Evolutionary conservation across 2,888 invertebrate species (phyloP), one percentile per base, ranked within the genome.

Genomic region (Oxystoma pomonae): DNA sequence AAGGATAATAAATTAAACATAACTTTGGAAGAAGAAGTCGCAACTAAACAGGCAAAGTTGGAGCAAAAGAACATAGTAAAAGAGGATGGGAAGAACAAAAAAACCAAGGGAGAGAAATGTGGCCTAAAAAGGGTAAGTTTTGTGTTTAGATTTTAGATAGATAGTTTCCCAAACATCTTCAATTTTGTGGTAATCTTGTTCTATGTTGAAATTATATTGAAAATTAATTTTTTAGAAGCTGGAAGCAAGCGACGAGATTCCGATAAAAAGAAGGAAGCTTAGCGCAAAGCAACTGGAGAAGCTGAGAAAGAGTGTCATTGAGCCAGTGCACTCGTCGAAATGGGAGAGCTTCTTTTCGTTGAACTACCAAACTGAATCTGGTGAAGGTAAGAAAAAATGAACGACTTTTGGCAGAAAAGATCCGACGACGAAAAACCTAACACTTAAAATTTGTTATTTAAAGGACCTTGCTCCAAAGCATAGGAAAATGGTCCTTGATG

Each of bases 301-400:
- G 19, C 58, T 73, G 16, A 53, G 65, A 35, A 58, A 61, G 56
- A 70, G 70, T 61, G 58, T 68, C 35, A 62, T 71, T 9, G 55
- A 20, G 53, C 63, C 71, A 22, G 69, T 70, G 1, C 68, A 68
- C 12, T 64, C 69, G 59, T 61, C 49, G 49, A 69, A 68, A 59
- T 74, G 71, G 67, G 74, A 75, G 58, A 71, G 65, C 18, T 75
- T 74, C 64, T 72, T 69, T 62, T 67, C 70, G 0, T 55, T 66
- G 57, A 72, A 73, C 65, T 75, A 75, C 62, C 68, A 70, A 50
- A 58, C 70, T 16, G 68, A 72, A 67, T 22, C 59, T 61, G 73
- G 69, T 20, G 75, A 75, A 70, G 74, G 74, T 74, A 68, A 62
- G 58, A n/a, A n/a, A n/a, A n/a, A n/a, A n/a, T n/a, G n/a, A n/a